Percentiles rank a stretch among this genome's conserved stretches.
phyloP scores from a whole-genome alignment of 2,888 invertebrate genomes.

The Synergus laeviventris region DNA sequence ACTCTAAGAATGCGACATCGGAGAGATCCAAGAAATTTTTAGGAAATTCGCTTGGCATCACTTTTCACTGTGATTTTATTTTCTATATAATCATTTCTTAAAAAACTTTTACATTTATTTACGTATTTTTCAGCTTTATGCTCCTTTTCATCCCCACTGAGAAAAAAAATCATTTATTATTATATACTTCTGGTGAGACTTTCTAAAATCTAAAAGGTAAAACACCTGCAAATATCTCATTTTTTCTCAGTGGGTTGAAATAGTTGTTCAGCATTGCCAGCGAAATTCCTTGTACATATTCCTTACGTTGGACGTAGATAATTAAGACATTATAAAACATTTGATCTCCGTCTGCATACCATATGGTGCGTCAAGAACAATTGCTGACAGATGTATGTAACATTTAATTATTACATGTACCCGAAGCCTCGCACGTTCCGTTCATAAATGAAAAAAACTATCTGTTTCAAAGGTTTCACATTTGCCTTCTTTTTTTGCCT shows the following conservation, averaged over 20 bases:
- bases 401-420: conserved; percentile 35
- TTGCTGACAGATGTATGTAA: conserved; percentile 46
- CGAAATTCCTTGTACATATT: conserved; percentile 42
- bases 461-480: neutral
- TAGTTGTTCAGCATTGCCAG: conserved; percentile 9
- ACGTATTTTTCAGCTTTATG: conserved; percentile 29
- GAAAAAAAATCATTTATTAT: neutral
- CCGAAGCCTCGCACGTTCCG: conserved; percentile 6
- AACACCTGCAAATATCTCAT: neutral
- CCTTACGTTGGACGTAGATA: conserved; percentile 43
- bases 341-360: conserved; percentile 20
- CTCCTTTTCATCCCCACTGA: neutral
- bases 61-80: neutral
- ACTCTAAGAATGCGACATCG: conserved; percentile 16
- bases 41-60: conserved; percentile 19
- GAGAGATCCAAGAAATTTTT: conserved; percentile 34
- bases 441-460: conserved; percentile 35
- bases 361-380: conserved; percentile 55
- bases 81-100: conserved; percentile 4
- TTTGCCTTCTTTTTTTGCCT: conserved; percentile 11
- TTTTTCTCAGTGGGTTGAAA: conserved; percentile 23
- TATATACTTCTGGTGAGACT: neutral
- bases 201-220: neutral
- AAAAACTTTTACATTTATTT: conserved; percentile 38
- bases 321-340: conserved; percentile 45